Percentiles rank a stretch among this genome's conserved stretches.
Evolutionary conservation across 2,797 vertebrate species (phyloP).

Genomic region (Xenopus petersii): DNA sequence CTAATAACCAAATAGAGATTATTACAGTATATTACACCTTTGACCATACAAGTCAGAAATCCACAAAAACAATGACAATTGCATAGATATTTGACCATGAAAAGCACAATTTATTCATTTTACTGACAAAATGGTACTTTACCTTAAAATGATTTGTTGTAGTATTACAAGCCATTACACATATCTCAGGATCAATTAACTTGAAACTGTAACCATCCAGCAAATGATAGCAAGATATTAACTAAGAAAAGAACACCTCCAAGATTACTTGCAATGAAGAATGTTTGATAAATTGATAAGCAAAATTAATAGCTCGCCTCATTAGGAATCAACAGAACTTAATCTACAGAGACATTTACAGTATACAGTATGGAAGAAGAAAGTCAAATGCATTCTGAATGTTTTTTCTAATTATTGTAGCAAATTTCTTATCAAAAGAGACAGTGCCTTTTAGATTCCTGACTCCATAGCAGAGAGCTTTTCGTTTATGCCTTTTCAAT

Average conservation of each 20-base stretch:
- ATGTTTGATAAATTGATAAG: slow-evolving; percentile 71
- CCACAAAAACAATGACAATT: too few relatives aligned
- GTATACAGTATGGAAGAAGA: slow-evolving; percentile 47
- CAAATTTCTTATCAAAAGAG: slow-evolving; percentile 53
- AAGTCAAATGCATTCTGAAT: slow-evolving; percentile 51
- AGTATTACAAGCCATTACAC: slow-evolving; percentile 43
- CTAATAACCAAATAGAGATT: too few relatives aligned
- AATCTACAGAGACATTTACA: slow-evolving; percentile 60
- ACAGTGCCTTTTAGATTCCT: slow-evolving; percentile 33
- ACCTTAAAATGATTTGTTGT: slow-evolving; percentile 38
- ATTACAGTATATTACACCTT: too few relatives aligned
- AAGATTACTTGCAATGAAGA: slow-evolving; percentile 64
- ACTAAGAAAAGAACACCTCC: slow-evolving; percentile 67
- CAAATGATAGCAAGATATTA: slow-evolving; percentile 61
- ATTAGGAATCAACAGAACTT: slow-evolving; percentile 65
- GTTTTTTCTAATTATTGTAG: slow-evolving; percentile 48
- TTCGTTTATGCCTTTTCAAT: slow-evolving; percentile 16
- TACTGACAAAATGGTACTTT: background rate
- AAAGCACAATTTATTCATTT: background rate
- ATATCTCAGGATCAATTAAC: slow-evolving; percentile 56
- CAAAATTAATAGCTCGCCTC: slow-evolving; percentile 66
- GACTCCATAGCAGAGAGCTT: slow-evolving; percentile 44
- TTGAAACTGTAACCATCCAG: slow-evolving; percentile 62
- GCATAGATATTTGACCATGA: too few relatives aligned
- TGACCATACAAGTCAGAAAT: too few relatives aligned